A percentile compares a stretch with the other conserved stretches of the same genome.
phyloP scores from a whole-genome alignment of 2,888 invertebrate species.

The Ligdia adustata region DNA sequence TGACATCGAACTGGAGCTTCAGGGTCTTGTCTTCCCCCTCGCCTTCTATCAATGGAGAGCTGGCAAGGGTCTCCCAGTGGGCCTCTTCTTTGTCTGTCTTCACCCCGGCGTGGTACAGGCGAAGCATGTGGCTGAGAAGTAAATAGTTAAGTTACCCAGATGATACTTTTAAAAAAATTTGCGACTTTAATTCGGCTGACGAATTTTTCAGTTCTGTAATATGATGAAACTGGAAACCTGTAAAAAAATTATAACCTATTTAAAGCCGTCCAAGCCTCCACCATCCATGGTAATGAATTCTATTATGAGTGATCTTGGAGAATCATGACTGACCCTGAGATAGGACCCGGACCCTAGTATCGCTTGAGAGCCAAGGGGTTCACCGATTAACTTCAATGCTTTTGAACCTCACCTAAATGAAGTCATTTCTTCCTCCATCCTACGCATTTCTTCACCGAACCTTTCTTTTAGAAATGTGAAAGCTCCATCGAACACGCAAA shows the following conservation, averaged over 20 bases:
- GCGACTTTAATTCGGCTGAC: no score
- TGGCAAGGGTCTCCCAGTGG: conserved; percentile 46
- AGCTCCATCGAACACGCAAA: conserved; percentile 50
- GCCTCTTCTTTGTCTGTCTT: conserved; percentile 18
- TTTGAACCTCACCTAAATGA: conserved; percentile 58
- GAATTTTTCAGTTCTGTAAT: no score
- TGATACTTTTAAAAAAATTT: neutral
- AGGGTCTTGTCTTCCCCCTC: conserved; percentile 94
- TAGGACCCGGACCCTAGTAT: no score
- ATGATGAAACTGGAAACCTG: no score
- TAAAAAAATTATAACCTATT: no score
- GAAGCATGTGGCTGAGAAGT: conserved; percentile 40
- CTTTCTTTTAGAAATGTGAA: conserved; percentile 50
- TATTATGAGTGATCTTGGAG: no score
- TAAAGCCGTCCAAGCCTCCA: no score
- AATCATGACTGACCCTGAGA: no score
- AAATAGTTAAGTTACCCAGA: no score
- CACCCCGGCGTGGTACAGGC: conserved; percentile 35
- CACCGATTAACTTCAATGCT: no score
- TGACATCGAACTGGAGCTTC: conserved; percentile 96
- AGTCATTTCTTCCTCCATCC: conserved; percentile 57
- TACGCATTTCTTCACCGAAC: conserved; percentile 55
- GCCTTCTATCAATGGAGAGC: conserved; percentile 94
- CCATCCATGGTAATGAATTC: no score
- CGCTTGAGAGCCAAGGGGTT: no score